Conservation (phyloP, 2,797 vertebrate species). For the Pipistrellus kuhlii region DNA sequence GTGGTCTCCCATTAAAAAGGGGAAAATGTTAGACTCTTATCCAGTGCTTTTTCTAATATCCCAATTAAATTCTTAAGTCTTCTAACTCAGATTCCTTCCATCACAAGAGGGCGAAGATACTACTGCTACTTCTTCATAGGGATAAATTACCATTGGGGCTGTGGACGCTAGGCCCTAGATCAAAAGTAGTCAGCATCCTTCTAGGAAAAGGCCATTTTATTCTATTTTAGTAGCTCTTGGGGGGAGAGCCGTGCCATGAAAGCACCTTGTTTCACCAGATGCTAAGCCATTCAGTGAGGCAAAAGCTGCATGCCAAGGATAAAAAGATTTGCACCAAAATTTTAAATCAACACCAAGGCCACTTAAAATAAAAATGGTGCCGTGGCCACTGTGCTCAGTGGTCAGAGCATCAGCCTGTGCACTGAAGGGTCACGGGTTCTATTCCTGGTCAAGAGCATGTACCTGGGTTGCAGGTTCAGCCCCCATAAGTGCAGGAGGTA, state of each 20-base stretch:
- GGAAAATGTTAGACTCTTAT: not conserved
- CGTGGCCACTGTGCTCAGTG: not conserved
- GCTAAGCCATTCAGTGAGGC: conserved; percentile 63
- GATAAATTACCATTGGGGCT: not conserved
- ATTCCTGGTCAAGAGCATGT: not conserved
- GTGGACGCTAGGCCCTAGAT: conserved; percentile 49
- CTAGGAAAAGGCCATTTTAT: rapidly evolving
- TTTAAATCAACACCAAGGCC: not conserved
- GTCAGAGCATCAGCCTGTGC: not conserved
- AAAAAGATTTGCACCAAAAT: not conserved
- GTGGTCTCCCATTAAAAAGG: not conserved
- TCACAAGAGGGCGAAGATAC: not conserved
- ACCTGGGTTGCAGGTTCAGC: not conserved
- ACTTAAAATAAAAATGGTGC: not conserved
- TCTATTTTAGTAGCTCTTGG: not conserved
- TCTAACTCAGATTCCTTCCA: not conserved
- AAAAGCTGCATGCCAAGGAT: rapidly evolving
- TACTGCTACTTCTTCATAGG: not conserved
- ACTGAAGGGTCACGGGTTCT: not conserved
- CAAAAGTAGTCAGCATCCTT: not conserved
- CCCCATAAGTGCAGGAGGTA: not conserved
- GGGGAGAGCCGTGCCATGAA: not conserved
- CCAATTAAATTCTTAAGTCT: not conserved
- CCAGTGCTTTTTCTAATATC: not conserved
- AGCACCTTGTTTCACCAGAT: conserved; percentile 67